Evolutionary conservation across 2,113 vertebrate species (phyloP), one percentile per base, ranked within the genome.

Genomic region (Crotalus tigris): DNA sequence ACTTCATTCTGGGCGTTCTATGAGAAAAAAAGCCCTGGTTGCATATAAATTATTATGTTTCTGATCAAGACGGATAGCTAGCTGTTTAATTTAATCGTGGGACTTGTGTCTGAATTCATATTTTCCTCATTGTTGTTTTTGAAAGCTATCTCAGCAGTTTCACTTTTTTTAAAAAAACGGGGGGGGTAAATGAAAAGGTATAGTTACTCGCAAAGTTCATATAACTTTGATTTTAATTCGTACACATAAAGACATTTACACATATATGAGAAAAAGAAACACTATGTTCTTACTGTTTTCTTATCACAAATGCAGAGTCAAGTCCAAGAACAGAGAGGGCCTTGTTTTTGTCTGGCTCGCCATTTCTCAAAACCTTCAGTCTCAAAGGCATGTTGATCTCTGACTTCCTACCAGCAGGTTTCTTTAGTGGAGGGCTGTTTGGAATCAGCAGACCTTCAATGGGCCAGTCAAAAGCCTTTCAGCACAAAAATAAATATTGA

Each of bases 361-460:
- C 55, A 1, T 96, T 96, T 85, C 12, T 93, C 49, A 97, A 85
- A 54, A 96, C 93, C 90, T 92, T 92, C 89, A 96, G 94, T 95
- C 95, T 92, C 87, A 96, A 23, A 64, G 95, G 94, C 1, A 87
- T 49, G 51, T 6, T 61, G 2, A 44, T 94, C 0, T 85, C 86
- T 11, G 17, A 54, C 0, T 91, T 92, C 89, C 95, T 95, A 33
- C 57, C n/a, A 64, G 44, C 3, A 4, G 92, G 53, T 61, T 94
- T 96, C 92, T 95, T 55, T 44, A 95, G 54, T 29, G 94, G 96
- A 33, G 94, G 94, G 10, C 95, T 96, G 1, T 95, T 97, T 54
- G 95, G 96, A 88, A 96, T 15, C 29, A 97, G 91, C 69, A 96
- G 86, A 17, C 93, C 95, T 96, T 97, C 94, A 94, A 97, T 95